Evolutionary conservation across 2,797 vertebrate genomes (phyloP), one percentile per base, ranked within the genome.

Genomic region (Smutsia gigantea): DNA sequence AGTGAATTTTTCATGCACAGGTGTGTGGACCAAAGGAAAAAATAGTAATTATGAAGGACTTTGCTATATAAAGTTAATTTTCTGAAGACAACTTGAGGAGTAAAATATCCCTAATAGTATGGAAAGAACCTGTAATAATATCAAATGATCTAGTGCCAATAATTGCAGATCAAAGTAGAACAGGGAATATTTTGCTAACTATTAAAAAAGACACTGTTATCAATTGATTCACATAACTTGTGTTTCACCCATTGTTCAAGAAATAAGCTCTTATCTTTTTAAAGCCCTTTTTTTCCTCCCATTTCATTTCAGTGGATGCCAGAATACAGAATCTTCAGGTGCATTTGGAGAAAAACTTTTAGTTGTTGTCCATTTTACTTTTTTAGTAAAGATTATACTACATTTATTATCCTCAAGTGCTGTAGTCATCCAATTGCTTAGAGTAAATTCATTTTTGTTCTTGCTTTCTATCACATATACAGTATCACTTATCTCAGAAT

Each of bases 401-500:
- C 37, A 82, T 93, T 69, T 96, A 86, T 79, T 81, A 71, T 83
- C 77, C 63, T 72, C 46, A 78, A 86, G 21, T 79, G 31, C 27
- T 94, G 7, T 18, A 59, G 39, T 69, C 42, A 83, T 81, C 27
- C 31, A 78, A 29, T 39, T 87, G 18, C 29, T 77, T 66, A 55
- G 29, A 15, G 49, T 69, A 93, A 18, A 90, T 82, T 86, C n/a
- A 42, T 53, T 92, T 93, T 82, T 39, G 7, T 82, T 79, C 31
- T 64, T 57, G 17, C 15, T 83, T 89, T 77, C 77, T 91, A 66
- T 75, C 42, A 84, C 2, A 51, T 63, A 66, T 31, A 77, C 37
- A 90, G 84, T 93, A 64, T 7, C 68, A 91, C 18, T 87, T 87
- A 94, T 87, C 49, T 86, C 92, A 94, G 34, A 90, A 79, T 66